Conservation (phyloP, 2,797 vertebrate genomes). For the Macroramphosus scolopax region DNA sequence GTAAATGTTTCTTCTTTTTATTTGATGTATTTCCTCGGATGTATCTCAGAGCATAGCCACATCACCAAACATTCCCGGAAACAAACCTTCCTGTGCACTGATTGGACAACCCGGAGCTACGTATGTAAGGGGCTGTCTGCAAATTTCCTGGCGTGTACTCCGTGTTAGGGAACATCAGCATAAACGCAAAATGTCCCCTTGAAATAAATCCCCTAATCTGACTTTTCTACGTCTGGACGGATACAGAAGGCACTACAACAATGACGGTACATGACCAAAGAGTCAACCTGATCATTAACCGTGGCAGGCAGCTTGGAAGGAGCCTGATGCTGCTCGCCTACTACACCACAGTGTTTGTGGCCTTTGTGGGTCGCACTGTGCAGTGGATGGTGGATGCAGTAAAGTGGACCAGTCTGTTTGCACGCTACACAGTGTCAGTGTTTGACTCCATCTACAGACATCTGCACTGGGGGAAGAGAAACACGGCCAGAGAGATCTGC, state of each 20-base stretch:
- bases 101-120: constrained; percentile 66
- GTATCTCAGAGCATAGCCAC: constrained; percentile 78
- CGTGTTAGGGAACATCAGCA: constrained; percentile 20
- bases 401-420: constrained; percentile 69
- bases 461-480: constrained; percentile 61
- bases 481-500: constrained; percentile 34
- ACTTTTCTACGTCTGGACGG: constrained; percentile 1
- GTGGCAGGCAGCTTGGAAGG: constrained; percentile 69
- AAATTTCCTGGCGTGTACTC: constrained; percentile 17
- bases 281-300: constrained; percentile 69
- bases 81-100: constrained; percentile 60
- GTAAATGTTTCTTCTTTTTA: constrained; percentile 54
- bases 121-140: constrained; percentile 53
- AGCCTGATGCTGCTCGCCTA: constrained; percentile 72
- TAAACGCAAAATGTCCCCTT: constrained; percentile 25
- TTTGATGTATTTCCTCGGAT: constrained; percentile 67
- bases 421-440: constrained; percentile 55
- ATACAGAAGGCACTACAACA: background rate
- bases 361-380: constrained; percentile 62
- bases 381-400: constrained; percentile 68
- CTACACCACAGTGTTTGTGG: constrained; percentile 66
- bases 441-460: constrained; percentile 70
- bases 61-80: constrained; percentile 85
- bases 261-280: constrained; percentile 63
- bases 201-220: background rate